phyloP scores from a whole-genome alignment of 1,140 invertebrate genomes.

The Goniozus legneri region DNA sequence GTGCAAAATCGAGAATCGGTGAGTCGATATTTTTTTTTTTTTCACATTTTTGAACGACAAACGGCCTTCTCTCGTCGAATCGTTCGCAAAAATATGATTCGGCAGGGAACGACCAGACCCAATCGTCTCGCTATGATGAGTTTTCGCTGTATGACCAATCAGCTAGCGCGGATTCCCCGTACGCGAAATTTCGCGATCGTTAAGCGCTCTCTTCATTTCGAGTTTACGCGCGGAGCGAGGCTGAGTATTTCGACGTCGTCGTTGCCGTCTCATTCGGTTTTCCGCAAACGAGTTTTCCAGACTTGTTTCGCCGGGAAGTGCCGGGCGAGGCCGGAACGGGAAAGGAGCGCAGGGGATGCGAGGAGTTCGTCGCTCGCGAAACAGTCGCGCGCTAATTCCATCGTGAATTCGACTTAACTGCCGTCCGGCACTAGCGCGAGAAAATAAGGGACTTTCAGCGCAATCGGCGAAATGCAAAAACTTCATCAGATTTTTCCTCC shows the following conservation, averaged over 20 bases:
- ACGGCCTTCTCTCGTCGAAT: no score
- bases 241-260: no score
- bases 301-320: neutral
- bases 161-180: neutral
- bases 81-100: no score
- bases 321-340: neutral
- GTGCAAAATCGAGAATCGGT: conserved; percentile 86
- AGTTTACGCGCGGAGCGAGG: no score
- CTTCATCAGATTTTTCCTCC: conserved; percentile 29
- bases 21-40: conserved; percentile 38
- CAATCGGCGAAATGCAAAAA: conserved; percentile 31
- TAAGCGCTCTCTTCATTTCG: conserved; percentile 1
- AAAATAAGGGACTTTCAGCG: conserved; percentile 15
- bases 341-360: conserved; percentile 8
- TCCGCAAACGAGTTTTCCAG: neutral
- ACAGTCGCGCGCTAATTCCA: conserved; percentile 22
- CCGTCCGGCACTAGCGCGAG: neutral
- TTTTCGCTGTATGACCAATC: neutral
- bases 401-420: conserved; percentile 29
- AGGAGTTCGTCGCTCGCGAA: conserved; percentile 1
- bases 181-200: neutral
- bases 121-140: neutral
- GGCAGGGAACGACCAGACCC: neutral
- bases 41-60: no score
- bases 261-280: conserved; percentile 1